Evolutionary conservation across 1,140 invertebrate genomes (phyloP), one percentile per base, ranked within the genome.

Genomic region (Brachionus koreanus): DNA sequence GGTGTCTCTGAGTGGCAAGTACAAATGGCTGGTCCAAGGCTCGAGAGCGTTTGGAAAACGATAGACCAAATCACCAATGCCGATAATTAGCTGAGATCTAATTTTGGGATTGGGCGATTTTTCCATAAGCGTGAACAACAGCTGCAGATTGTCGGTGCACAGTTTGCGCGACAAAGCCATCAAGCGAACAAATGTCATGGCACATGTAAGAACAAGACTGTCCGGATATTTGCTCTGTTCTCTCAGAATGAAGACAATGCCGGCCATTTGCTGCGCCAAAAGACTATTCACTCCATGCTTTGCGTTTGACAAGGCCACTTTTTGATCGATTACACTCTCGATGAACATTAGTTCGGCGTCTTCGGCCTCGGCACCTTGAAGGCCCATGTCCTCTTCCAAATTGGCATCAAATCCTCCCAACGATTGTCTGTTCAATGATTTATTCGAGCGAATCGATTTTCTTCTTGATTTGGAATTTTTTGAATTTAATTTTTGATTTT

Each of bases 21-120:
- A 97, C 84, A 98, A 92, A 86, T 93, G 91, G 63, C 92, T 90
- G 0, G 94, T 95, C 94, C 94, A 97, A 0, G 95, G 95, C 86
- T 97, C 95, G 0, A 96, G 92, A 35, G 94, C 89, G 88, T 97
- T 98, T 0, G 96, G 95, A 87, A 95, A 97, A 83, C 94, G 91
- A 75, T 93, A 92, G 19, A 93, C 92, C 2, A 98, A 89, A 89
- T 97, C 95, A 0, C 93, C 92, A 63, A 96, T 89, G 19, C 93
- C 93, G n/a, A 96, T 91, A 12, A 97, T 91, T 74, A 94, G 91
- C 86, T 95, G 96, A 29, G 92, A 91, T 84, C 94, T 91, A 12
- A 95, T 92, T 16, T 91, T 89, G 0, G 92, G 87, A 85, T 92
- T 91, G 1, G 90, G 89, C 0, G 93, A 93, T 84, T 92, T 91